A percentile compares a stretch with the other conserved stretches of the same genome.
Evolutionary conservation across 1,140 invertebrate species (phyloP).

Genomic region (Riptortus pedestris): DNA sequence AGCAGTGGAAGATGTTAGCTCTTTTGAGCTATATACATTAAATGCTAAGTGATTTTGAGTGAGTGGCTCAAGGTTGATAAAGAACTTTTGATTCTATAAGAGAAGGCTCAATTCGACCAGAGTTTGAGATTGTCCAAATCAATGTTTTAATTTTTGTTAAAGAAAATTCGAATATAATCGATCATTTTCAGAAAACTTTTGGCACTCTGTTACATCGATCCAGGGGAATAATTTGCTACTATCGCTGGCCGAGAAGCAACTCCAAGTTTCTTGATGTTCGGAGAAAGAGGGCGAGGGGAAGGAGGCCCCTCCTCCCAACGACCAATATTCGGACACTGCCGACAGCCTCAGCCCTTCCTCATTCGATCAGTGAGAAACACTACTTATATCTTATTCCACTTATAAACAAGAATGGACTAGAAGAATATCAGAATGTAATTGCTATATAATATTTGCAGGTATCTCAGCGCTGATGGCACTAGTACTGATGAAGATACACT

Average conservation of each 20-base stretch:
- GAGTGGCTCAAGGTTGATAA: too few species aligned
- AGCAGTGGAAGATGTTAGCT: too few species aligned
- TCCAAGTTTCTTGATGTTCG: not conserved
- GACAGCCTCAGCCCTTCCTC: not conserved
- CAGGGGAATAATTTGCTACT: not conserved
- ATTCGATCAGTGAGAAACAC: slow-evolving; percentile 1
- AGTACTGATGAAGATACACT: not conserved
- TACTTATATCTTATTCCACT: not conserved
- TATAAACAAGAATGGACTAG: too few species aligned
- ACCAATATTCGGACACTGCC: not conserved
- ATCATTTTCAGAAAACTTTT: slow-evolving; percentile 4
- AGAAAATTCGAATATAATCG: too few species aligned
- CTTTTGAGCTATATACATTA: too few species aligned
- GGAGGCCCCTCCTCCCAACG: not conserved
- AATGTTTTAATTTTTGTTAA: too few species aligned
- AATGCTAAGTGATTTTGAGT: too few species aligned
- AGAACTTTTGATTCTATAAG: too few species aligned
- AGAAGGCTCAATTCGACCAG: too few species aligned
- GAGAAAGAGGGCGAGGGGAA: not conserved
- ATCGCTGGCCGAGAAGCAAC: not conserved
- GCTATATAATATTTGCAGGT: too few species aligned
- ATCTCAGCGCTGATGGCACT: slow-evolving; percentile 3
- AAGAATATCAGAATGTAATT: too few species aligned
- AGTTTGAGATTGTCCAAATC: too few species aligned
- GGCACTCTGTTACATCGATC: not conserved